A percentile compares a stretch with the other conserved stretches of the same genome.
phyloP scores from a whole-genome alignment of 2,888 invertebrate species.

The Macrophya annulata region DNA sequence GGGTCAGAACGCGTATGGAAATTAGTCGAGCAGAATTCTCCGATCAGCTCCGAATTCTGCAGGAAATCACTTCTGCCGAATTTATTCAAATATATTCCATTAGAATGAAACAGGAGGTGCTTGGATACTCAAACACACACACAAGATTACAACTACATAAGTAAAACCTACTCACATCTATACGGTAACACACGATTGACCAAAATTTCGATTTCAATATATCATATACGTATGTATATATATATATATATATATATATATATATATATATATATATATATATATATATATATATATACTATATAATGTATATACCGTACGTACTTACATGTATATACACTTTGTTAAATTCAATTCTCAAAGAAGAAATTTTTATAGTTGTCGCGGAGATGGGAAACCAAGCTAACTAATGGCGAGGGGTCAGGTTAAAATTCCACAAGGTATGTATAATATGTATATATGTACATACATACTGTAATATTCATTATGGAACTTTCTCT shows the following conservation, averaged over 20 bases:
- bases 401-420: neutral
- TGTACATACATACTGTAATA: neutral
- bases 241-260: neutral
- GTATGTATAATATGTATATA: neutral
- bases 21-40: conserved; percentile 35
- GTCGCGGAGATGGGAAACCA: neutral
- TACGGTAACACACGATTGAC: neutral
- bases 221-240: neutral
- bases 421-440: neutral
- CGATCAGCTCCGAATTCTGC: neutral
- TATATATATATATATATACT: neutral
- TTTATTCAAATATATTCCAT: conserved; percentile 41
- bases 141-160: neutral
- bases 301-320: neutral
- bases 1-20: conserved; percentile 49
- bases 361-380: neutral
- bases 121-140: neutral
- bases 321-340: neutral
- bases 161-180: neutral
- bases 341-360: neutral
- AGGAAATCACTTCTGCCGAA: conserved; percentile 18
- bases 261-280: neutral
- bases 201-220: conserved; percentile 2
- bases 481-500: neutral
- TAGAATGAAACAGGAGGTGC: neutral